Base-by-base conservation (phyloP, 2,113 vertebrate genomes). In the Felis chaus region DNA sequence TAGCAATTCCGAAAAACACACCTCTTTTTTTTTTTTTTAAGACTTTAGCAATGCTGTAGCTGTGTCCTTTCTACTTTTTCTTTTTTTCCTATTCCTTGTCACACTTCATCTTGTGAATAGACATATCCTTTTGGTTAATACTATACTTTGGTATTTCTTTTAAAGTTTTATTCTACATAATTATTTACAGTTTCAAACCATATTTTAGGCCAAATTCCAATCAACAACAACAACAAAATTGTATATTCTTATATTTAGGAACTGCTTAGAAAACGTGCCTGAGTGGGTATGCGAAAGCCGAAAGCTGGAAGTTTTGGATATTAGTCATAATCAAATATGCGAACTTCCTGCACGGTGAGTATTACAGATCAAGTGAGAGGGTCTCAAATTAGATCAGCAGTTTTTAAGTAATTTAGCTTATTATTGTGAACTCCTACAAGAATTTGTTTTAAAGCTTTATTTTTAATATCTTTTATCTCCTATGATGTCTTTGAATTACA, bases 281-380 rank as follows among this genome's bases (percentile, higher is more conserved):
- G 99, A 99, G 89, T 99, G 99, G 99, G 98, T 99, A 79, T 99
- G 99, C 98, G 99, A 99, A 97, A 99, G 99, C 88, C 99, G 98
- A 98, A 99, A 99, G 96, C 99, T 99, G 81, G 99, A 99, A 98
- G 99, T 99, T 89, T 98, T 99, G 98, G 99, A 99, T 93, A 98
- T 99, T 98, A 99, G 99, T 98, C 99, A 99, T 98, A 99, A 99
- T 98, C 99, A 98, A 97, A 99, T 99, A 98, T 95, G 97, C 81
- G 99, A 99, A 94, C 99, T 99, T 96, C 99, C 99, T 53, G 98
- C 99, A 19, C 99, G 99, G 99, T 99, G 98, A 99, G 99, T 98
- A 82, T 95, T 95, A 45, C 36, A 82, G 85, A 95, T 93, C 15
- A 53, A 36, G 21, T 96, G 95, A 95, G 36, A 95, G 29, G 65